Percentiles rank a stretch among this genome's conserved stretches.
phyloP scores from a whole-genome alignment of 2,888 invertebrate species.

The Gastracanthus pulcherrimus region DNA sequence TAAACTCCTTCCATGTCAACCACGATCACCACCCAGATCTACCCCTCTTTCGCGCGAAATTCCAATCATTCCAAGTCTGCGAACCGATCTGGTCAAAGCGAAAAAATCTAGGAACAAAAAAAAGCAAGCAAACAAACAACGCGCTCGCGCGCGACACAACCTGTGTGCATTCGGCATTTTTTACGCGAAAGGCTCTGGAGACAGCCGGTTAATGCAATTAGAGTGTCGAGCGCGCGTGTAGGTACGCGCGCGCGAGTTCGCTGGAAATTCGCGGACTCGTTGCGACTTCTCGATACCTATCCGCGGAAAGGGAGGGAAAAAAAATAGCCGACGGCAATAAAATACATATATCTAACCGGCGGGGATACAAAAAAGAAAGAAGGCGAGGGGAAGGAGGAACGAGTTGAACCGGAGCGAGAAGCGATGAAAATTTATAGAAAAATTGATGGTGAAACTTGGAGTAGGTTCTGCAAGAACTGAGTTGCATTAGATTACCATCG shows the following conservation, averaged over 20 bases:
- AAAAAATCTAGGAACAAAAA: not conserved
- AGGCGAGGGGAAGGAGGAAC: no score
- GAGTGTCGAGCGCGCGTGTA: no score
- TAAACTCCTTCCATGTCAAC: no score
- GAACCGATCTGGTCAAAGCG: not conserved
- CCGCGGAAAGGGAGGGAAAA: not conserved
- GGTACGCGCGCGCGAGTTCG: not conserved
- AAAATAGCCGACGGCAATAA: not conserved
- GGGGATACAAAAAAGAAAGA: no score
- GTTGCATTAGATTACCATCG: no score
- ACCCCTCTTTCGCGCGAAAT: not conserved
- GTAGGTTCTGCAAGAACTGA: no score
- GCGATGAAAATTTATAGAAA: no score
- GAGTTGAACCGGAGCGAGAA: no score
- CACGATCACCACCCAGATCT: no score
- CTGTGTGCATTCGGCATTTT: not conserved
- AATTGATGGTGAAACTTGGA: no score
- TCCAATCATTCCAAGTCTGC: conserved; percentile 3
- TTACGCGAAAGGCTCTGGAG: conserved; percentile 3
- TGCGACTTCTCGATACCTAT: conserved; percentile 6
- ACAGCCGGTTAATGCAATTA: conserved; percentile 36
- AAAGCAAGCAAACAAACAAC: not conserved
- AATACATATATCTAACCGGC: no score
- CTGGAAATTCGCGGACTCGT: conserved; percentile 36
- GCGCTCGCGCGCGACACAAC: not conserved